Evolutionary conservation across 2,888 invertebrate species (phyloP), one percentile per base, ranked within the genome.

Genomic region (Eupithecia subfuscata): DNA sequence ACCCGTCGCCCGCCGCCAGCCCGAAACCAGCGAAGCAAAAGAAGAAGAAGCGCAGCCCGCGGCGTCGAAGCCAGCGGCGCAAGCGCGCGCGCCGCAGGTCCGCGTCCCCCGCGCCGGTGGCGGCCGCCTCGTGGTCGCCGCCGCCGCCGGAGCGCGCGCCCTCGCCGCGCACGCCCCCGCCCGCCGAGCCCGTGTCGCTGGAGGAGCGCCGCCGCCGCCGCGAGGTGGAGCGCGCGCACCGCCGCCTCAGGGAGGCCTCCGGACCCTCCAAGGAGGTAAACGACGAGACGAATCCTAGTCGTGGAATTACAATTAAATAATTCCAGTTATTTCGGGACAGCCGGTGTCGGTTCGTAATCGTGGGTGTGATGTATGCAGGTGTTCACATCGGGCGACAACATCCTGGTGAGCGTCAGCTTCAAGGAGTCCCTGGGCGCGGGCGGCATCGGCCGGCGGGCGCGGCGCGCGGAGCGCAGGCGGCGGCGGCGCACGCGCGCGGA

Each of bases 331-430:
- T 40, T 40, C 1, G 45, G 45, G 16, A 6, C 45, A 45, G 45
- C 45, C 45, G 16, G 16, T 48, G 18, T 48, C 1, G 6, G 18
- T 18, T 45, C 1, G 16, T 16, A 18, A 48, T 48, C 16, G 16
- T 43, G 14, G 3, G 16, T 25, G 60, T 60, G 14, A 60, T 69
- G 45, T 68, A 48, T 65, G 68, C 81, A 82, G 81, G 98, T 98
- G 5, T 98, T 98, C 89, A 98, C 98, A 0, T 98, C 98, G 16
- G 98, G 98, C 5, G 98, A 98, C 91, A 98, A 98, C 89, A 98
- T 98, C 85, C 96, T 98, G 80, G 98, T 98, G 16, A 98, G 98
- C 91, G 98, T 98, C 25, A 98, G 98, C 90, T 98, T 98, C 91
- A 97, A 97, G 88, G 97, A 97, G 83, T 96, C 96, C 8, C 18